Conservation (phyloP, 2,113 vertebrate genomes). For the Tragelaphus imberbis region DNA sequence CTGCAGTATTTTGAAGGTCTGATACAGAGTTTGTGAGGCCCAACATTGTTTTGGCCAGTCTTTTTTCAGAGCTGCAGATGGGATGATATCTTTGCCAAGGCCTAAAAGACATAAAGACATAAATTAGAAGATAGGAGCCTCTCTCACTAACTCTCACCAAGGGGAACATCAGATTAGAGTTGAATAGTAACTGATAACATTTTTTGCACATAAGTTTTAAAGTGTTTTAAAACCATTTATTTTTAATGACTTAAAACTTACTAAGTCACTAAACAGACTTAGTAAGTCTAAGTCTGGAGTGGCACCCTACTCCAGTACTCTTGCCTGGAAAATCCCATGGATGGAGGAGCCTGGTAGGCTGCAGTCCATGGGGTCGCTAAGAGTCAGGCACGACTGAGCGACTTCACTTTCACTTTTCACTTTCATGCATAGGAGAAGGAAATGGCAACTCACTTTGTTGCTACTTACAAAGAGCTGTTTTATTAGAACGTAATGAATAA, state of each 20-base stretch:
- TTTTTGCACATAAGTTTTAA: background rate
- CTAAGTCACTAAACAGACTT: background rate
- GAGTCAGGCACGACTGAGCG: too few species aligned
- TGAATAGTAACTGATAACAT: background rate
- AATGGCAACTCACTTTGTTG: background rate
- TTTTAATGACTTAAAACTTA: constrained; percentile 18
- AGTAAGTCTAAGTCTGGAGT: too few species aligned
- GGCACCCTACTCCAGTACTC: too few species aligned
- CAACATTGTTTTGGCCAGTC: background rate
- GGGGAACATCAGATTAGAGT: background rate
- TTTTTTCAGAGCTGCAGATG: background rate
- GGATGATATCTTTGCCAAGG: background rate
- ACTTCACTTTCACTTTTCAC: too few species aligned
- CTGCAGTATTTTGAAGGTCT: background rate
- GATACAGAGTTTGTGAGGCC: background rate
- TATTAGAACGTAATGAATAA: background rate
- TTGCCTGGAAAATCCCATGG: too few species aligned
- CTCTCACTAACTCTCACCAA: background rate
- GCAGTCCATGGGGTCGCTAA: too few species aligned
- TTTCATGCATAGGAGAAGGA: too few species aligned
- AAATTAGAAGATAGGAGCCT: background rate
- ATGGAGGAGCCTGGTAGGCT: too few species aligned
- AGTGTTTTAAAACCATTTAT: background rate
- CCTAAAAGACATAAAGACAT: background rate
- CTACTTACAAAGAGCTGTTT: background rate